Conservation (phyloP, 1,140 invertebrate species). For the Onthophagus taurus region DNA sequence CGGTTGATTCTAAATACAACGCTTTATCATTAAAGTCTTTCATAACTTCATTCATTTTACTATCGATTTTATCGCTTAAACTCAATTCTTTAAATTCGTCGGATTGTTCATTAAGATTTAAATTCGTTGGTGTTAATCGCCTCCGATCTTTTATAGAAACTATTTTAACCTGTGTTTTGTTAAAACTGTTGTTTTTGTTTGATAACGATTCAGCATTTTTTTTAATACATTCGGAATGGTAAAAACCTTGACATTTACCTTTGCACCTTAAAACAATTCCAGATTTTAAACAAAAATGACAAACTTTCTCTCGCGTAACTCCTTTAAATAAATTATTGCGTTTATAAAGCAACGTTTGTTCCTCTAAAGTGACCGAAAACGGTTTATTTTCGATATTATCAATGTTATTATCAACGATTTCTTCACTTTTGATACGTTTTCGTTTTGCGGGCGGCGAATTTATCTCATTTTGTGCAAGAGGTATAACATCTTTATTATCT, state of each 20-base stretch:
- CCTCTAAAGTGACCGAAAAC: constrained; percentile 20
- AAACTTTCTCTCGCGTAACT: constrained; percentile 50
- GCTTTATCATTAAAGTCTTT: constrained; percentile 23
- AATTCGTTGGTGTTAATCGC: constrained; percentile 10
- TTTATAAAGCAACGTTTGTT: constrained; percentile 19
- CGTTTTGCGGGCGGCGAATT: too few species aligned
- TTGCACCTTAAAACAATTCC: constrained; percentile 54
- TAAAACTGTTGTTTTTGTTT: too few species aligned
- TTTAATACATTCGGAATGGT: constrained; percentile 41
- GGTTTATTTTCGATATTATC: constrained; percentile 21
- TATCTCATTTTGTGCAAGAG: too few species aligned
- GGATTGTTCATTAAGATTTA: constrained; percentile 17
- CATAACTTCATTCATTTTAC: constrained; percentile 35
- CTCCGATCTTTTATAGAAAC: constrained; percentile 12
- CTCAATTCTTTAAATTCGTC: constrained; percentile 20
- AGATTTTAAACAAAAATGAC: constrained; percentile 54
- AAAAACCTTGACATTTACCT: constrained; percentile 44
- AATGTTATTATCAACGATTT: constrained; percentile 1
- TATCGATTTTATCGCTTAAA: constrained; percentile 31
- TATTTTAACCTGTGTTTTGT: too few species aligned
- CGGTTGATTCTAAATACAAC: constrained; percentile 26
- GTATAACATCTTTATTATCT: too few species aligned
- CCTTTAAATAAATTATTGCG: constrained; percentile 50
- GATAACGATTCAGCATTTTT: not conserved
- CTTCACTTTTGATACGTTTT: too few species aligned